These are phyloP conservation scores for Lepidotrigona ventralis DNA, from an alignment of 1,140 invertebrate species.

Conservation along the genomic window DNA sequence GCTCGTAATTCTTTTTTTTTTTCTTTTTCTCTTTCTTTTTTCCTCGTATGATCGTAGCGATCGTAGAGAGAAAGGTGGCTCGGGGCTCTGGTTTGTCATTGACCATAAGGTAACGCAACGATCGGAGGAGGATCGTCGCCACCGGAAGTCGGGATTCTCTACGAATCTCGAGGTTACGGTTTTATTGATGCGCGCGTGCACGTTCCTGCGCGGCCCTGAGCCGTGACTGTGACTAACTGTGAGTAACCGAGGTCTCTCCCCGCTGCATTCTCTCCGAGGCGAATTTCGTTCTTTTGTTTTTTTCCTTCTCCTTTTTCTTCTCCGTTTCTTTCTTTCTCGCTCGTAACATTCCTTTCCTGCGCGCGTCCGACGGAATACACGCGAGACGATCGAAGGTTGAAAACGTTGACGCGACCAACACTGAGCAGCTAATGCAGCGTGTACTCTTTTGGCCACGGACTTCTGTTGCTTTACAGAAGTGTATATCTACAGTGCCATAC, in stretches of 20 bases:
- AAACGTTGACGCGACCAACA: not conserved
- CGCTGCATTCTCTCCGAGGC: conserved; percentile 13
- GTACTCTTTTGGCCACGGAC: too few species aligned
- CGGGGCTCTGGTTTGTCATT: conserved; percentile 81
- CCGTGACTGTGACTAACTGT: conserved; percentile 35
- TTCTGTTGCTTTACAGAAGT: too few species aligned
- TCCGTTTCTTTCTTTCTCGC: not conserved
- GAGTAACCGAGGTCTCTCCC: conserved; percentile 12
- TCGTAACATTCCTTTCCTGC: conserved; percentile 9
- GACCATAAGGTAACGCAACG: conserved; percentile 73
- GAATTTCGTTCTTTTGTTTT: not conserved
- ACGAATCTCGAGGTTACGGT: conserved; percentile 22
- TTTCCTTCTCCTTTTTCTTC: too few species aligned
- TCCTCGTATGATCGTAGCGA: conserved; percentile 19
- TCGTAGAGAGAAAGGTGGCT: conserved; percentile 72
- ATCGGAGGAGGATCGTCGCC: conserved; percentile 45
- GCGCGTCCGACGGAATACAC: not conserved
- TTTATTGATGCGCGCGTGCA: conserved; percentile 56
- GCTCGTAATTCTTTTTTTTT: conserved; percentile 25
- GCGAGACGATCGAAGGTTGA: not conserved
- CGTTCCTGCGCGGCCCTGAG: conserved; percentile 52
- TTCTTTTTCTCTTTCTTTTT: not conserved
- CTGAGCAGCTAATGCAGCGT: too few species aligned
- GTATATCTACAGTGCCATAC: too few species aligned
- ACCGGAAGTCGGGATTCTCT: conserved; percentile 39